Percentiles rank a stretch among this genome's conserved stretches.
phyloP scores from a whole-genome alignment of 64 coral and sea anemone species.

The Stichodactyla mertensii region DNA sequence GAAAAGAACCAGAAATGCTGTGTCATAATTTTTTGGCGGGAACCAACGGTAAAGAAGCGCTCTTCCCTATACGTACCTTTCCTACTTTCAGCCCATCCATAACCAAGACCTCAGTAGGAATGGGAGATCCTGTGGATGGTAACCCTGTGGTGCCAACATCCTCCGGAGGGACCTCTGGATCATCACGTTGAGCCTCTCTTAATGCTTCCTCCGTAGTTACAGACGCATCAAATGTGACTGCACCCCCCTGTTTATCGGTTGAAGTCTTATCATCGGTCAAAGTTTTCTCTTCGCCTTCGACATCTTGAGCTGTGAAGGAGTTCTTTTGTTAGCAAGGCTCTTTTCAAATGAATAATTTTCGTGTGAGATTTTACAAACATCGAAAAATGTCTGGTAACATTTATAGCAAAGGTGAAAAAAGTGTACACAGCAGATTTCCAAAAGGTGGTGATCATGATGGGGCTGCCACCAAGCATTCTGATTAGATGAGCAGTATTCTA shows the following conservation, averaged over 20 bases:
- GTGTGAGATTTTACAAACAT: no score
- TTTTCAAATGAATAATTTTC: no score
- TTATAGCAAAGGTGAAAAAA: no score
- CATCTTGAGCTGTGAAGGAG: slow-evolving; percentile 14
- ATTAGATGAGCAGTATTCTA: no score
- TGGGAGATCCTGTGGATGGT: slow-evolving; percentile 18
- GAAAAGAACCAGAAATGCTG: no score
- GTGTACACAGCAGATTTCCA: no score
- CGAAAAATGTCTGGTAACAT: no score
- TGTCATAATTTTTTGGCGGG: no score
- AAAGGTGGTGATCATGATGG: no score
- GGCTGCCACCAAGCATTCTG: no score
- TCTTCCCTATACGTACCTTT: slow-evolving; percentile 27
- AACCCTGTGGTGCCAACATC: neutral
- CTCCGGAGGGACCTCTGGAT: neutral
- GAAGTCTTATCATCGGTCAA: neutral
- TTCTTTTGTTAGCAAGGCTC: no score
- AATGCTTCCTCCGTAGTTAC: slow-evolving; percentile 24
- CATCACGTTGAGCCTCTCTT: slow-evolving; percentile 10
- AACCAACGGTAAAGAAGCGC: no score
- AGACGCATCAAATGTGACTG: slow-evolving; percentile 34
- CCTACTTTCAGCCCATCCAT: slow-evolving; percentile 43
- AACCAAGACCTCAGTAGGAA: slow-evolving; percentile 44
- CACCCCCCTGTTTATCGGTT: slow-evolving; percentile 9
- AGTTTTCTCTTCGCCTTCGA: neutral